A percentile compares a stretch with the other conserved stretches of the same genome.
phyloP scores from a whole-genome alignment of 2,888 invertebrate species.

The Pogonocherus hispidulus region DNA sequence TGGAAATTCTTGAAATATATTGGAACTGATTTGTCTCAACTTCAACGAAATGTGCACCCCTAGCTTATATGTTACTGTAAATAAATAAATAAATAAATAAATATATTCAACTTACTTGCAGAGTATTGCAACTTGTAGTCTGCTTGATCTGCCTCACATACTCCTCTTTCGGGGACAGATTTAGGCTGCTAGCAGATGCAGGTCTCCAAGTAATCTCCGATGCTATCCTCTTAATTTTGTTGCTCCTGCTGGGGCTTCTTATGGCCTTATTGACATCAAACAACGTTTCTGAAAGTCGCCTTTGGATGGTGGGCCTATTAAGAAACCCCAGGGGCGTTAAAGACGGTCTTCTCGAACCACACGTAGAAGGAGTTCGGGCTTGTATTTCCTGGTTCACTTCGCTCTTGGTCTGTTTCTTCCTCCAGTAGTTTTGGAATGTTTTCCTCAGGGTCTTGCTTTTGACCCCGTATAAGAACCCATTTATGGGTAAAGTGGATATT shows the following conservation, averaged over 20 bases:
- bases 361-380: conserved; percentile 83
- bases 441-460: conserved; percentile 80
- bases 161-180: conserved; percentile 61
- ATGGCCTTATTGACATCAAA: conserved; percentile 67
- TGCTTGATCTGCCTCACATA: conserved; percentile 72
- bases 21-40: too few species aligned
- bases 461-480: conserved; percentile 84
- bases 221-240: conserved; percentile 69
- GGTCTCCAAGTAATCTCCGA: conserved; percentile 72
- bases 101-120: conserved; percentile 70
- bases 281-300: conserved; percentile 73
- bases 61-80: too few species aligned
- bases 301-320: conserved; percentile 70
- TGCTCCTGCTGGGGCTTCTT: conserved; percentile 60
- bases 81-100: too few species aligned
- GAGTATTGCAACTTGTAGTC: conserved; percentile 79
- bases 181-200: conserved; percentile 65
- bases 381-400: conserved; percentile 86
- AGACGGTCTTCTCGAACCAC: conserved; percentile 82
- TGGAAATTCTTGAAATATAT: too few species aligned
- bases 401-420: conserved; percentile 83
- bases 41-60: too few species aligned
- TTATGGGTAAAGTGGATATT: conserved; percentile 80
- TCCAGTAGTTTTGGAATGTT: conserved; percentile 82
- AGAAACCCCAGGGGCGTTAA: conserved; percentile 67